These are phyloP conservation scores for Cryptocephalus primarius DNA, from an alignment of 2,888 invertebrate genomes.

Conservation along the genomic window DNA sequence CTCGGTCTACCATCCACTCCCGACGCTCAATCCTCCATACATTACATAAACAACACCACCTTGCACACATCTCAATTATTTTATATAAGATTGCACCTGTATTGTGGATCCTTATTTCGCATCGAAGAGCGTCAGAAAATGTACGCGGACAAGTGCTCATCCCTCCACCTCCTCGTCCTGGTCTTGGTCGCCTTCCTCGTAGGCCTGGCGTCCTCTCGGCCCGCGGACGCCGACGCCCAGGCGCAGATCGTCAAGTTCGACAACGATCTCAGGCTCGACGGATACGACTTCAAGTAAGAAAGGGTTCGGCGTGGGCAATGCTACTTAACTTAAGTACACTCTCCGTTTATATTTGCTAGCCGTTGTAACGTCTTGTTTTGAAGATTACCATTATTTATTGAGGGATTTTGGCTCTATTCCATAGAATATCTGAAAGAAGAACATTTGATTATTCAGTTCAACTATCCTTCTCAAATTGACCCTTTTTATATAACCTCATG, in stretches of 20 bases:
- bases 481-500: too few relatives aligned
- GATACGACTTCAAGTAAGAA: conserved; percentile 11
- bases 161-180: conserved; percentile 4
- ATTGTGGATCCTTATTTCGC: conserved; percentile 4
- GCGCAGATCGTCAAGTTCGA: conserved; percentile 9
- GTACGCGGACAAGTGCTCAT: conserved; percentile 1
- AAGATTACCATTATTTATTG: too few relatives aligned
- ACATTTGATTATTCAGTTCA: too few relatives aligned
- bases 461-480: too few relatives aligned
- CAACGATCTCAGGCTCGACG: conserved; percentile 10
- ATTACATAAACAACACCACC: conserved; percentile 4
- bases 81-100: conserved; percentile 10
- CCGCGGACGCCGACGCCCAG: conserved; percentile 8
- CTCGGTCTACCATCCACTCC: too few relatives aligned
- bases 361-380: too few relatives aligned
- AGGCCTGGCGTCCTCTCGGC: conserved; percentile 3
- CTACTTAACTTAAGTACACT: neutral
- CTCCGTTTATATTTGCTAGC: neutral
- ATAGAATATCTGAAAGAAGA: too few relatives aligned
- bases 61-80: conserved; percentile 8
- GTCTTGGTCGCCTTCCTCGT: conserved; percentile 1
- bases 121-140: conserved; percentile 7
- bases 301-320: neutral
- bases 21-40: neutral
- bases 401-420: too few relatives aligned